Conservation (phyloP, 2,113 vertebrate genomes). For the Xenus cinereus region DNA sequence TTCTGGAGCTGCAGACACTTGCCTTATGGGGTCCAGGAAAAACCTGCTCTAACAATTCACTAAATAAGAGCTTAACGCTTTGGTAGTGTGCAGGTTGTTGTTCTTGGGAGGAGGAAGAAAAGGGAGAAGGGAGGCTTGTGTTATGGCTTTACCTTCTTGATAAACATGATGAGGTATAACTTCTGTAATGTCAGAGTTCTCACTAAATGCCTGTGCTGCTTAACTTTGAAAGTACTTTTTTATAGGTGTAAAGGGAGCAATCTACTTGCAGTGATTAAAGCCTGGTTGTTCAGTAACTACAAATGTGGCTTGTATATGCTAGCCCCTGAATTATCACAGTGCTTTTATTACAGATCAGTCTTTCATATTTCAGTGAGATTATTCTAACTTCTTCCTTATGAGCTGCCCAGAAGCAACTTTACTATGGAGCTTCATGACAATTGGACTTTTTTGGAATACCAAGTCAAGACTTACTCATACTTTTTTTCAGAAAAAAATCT, state of each 20-base stretch:
- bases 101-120: not conserved
- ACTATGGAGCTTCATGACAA: not conserved
- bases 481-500: not conserved
- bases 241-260: not conserved
- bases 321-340: not conserved
- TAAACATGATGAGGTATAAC: not conserved
- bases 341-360: not conserved
- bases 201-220: not conserved
- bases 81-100: not conserved
- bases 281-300: not conserved
- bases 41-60: conserved; percentile 12
- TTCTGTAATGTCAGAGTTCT: not conserved
- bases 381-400: not conserved
- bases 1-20: conserved; percentile 69
- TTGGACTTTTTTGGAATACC: not conserved
- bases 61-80: conserved; percentile 1
- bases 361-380: not conserved
- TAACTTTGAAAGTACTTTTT: conserved; percentile 2
- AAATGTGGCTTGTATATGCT: not conserved
- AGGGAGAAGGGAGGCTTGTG: not conserved
- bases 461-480: not conserved
- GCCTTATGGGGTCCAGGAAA: conserved; percentile 34
- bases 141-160: not conserved
- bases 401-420: not conserved
- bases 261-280: conserved; percentile 16